Evolutionary conservation across 2,888 invertebrate genomes (phyloP).

Genomic region (Xestia sexstrigata): DNA sequence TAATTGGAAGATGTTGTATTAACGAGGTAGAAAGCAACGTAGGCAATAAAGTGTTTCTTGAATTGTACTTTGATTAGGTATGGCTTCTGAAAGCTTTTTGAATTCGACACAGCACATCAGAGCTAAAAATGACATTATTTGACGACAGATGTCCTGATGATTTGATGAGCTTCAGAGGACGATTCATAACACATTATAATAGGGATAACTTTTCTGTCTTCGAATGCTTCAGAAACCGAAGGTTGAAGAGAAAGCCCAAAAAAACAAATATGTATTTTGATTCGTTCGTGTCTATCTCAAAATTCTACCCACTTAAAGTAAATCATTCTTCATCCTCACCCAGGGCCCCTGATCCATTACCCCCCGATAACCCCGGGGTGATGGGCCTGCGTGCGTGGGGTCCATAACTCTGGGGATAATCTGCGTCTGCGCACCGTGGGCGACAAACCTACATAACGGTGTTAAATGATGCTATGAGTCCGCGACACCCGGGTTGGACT

Average conservation of each 20-base stretch:
- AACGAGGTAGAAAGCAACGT: no score
- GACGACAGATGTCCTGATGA: neutral
- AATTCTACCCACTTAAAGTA: conserved; percentile 1
- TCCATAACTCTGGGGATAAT: conserved; percentile 76
- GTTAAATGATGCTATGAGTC: conserved; percentile 59
- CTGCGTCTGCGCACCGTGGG: conserved; percentile 73
- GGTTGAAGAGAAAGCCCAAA: neutral
- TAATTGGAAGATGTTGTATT: neutral
- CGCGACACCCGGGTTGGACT: conserved; percentile 56
- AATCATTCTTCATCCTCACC: conserved; percentile 14
- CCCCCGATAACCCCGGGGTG: conserved; percentile 65
- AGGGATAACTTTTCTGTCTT: neutral
- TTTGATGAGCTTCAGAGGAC: neutral
- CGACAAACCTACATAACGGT: conserved; percentile 73
- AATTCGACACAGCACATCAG: neutral
- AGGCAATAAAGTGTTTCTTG: no score
- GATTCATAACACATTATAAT: neutral
- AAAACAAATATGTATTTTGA: neutral
- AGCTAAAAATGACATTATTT: neutral
- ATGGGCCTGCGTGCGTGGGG: conserved; percentile 70
- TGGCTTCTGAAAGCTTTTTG: neutral
- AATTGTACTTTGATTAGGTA: neutral
- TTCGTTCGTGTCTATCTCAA: neutral
- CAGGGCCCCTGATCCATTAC: conserved; percentile 29
- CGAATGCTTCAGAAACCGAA: neutral